These are phyloP conservation scores for Magallana angulata DNA, from an alignment of 1,140 invertebrate species.

Conservation along the genomic window DNA sequence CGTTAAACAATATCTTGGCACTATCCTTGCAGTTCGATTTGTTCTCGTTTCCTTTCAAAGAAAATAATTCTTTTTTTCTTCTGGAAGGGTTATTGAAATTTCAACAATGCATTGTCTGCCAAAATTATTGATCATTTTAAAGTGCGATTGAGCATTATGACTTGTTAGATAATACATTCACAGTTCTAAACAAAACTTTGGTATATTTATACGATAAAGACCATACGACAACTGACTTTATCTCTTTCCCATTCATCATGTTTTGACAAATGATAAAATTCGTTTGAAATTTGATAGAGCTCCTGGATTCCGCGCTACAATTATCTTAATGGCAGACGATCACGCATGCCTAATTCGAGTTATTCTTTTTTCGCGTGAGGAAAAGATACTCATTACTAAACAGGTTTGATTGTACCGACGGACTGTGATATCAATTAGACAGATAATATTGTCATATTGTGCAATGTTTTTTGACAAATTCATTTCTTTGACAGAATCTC, in stretches of 20 bases:
- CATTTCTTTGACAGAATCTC: conserved; percentile 44
- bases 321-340: conserved; percentile 22
- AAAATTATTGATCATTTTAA: conserved; percentile 26
- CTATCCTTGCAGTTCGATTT: neutral
- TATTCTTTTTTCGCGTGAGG: conserved; percentile 42
- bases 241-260: conserved; percentile 28
- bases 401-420: conserved; percentile 10
- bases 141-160: conserved; percentile 30
- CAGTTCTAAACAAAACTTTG: conserved; percentile 30
- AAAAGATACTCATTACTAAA: conserved; percentile 31
- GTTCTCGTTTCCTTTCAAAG: neutral
- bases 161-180: conserved; percentile 32
- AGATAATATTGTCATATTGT: conserved; percentile 47
- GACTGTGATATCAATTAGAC: conserved; percentile 42
- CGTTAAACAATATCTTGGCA: neutral
- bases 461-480: conserved; percentile 44
- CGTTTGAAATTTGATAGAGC: conserved; percentile 44
- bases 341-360: conserved; percentile 33
- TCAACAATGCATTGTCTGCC: conserved; percentile 23
- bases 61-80: neutral
- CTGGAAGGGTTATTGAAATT: conserved; percentile 7
- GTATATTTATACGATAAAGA: conserved; percentile 32
- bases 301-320: conserved; percentile 20
- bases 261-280: conserved; percentile 37
- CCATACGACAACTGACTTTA: conserved; percentile 33